Evolutionary conservation across 2,113 vertebrate genomes (phyloP).

Genomic region (Regulus satrapa): DNA sequence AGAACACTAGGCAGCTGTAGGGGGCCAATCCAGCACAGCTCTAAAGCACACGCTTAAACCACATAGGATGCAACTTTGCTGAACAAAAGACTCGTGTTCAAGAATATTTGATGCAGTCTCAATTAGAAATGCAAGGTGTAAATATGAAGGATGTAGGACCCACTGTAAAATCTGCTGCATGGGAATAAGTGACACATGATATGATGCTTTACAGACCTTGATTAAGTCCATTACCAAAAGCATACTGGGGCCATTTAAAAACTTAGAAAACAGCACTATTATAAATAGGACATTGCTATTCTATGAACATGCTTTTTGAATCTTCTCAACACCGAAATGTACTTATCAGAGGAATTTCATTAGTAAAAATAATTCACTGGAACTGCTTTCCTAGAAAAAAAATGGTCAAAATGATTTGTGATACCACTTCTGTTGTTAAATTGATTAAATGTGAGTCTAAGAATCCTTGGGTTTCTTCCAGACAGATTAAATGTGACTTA

Average conservation of each 20-base stretch:
- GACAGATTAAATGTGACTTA: neutral
- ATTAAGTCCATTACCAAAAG: neutral
- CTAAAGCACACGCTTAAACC: neutral
- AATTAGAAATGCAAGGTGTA: neutral
- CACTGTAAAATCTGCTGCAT: neutral
- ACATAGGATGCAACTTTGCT: neutral
- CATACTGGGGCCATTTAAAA: neutral
- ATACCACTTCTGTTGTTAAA: neutral
- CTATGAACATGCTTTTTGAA: neutral
- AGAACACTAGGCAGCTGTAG: neutral
- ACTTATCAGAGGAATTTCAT: conserved; percentile 28
- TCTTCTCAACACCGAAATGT: neutral
- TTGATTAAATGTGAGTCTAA: neutral
- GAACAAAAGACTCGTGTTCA: neutral
- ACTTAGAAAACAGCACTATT: neutral
- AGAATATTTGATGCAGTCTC: neutral
- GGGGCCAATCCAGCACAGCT: neutral
- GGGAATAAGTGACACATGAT: neutral
- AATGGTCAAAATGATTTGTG: neutral
- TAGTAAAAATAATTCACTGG: neutral
- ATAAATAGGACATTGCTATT: neutral
- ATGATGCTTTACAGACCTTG: neutral
- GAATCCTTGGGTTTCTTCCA: neutral
- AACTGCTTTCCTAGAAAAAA: neutral
- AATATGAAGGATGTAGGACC: neutral